A percentile compares a stretch with the other conserved stretches of the same genome.
These are phyloP conservation scores for Anas bahamensis DNA, from an alignment of 2,797 vertebrate genomes.

Conservation along the genomic window DNA sequence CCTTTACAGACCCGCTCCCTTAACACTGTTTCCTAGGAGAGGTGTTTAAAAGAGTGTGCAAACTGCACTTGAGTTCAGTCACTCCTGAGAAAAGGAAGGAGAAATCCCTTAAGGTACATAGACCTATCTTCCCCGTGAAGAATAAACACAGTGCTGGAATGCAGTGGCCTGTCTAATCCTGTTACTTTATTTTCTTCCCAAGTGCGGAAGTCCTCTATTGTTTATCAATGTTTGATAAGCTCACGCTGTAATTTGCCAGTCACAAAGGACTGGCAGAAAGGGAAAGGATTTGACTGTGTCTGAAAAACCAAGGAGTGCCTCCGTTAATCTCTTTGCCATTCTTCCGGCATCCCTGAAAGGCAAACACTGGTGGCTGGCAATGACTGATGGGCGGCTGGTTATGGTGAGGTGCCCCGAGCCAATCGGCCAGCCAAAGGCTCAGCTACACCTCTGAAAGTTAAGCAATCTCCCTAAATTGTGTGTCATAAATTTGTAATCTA, in stretches of 20 bases:
- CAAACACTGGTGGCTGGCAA: slow-evolving; percentile 7
- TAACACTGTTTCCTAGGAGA: not conserved
- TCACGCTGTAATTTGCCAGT: slow-evolving; percentile 18
- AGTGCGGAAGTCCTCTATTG: slow-evolving; percentile 1
- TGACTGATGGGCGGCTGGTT: not conserved
- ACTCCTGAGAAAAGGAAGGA: not conserved
- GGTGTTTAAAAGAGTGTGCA: too few relatives aligned
- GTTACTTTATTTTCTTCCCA: not conserved
- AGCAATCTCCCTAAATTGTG: not conserved
- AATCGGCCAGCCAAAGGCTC: not conserved
- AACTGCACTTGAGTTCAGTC: not conserved
- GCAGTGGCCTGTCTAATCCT: slow-evolving; percentile 37
- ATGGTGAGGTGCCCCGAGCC: not conserved
- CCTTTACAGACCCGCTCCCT: not conserved
- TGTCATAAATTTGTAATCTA: slow-evolving; percentile 6
- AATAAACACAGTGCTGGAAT: slow-evolving; percentile 26
- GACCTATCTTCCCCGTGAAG: not conserved
- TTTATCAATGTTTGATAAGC: slow-evolving; percentile 38
- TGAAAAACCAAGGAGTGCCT: slow-evolving; percentile 39
- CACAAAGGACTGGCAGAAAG: slow-evolving; percentile 41
- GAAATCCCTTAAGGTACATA: not conserved
- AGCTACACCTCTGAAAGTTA: not conserved
- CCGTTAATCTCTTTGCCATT: slow-evolving; percentile 37
- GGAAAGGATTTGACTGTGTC: slow-evolving; percentile 44
- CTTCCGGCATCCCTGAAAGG: slow-evolving; percentile 18